Evolutionary conservation across 1,140 invertebrate species (phyloP), one percentile per base, ranked within the genome.

Genomic region (Drosophila truncata): DNA sequence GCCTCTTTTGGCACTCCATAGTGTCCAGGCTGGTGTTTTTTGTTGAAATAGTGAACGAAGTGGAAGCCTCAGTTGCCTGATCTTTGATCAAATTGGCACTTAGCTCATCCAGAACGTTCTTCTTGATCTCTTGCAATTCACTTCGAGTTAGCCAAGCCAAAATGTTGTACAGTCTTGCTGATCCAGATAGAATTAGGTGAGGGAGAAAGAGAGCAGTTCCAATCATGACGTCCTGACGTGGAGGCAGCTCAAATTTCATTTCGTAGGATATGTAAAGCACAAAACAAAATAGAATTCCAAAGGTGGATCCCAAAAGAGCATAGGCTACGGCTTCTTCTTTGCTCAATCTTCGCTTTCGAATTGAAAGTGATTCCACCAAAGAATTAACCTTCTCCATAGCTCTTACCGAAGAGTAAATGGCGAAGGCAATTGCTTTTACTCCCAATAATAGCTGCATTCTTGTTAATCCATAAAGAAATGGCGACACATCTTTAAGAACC

Each of bases 181-280:
- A 59, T 6, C 91, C 84, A 2, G 79, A 82, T 0, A 92, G 31
- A 31, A 78, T 63, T 20, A 90, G 47, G 31, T 92, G 91, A 1
- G 91, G 91, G 11, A 92, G 33, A 29, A 92, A 90, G 4, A 92
- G 65, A 1, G 79, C 91, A 10, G 55, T 18, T 6, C 77, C 82
- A 6, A 92, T 58, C 74, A 92, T 80, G n/a, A 73, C 63, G 37
- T 90, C 74, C 47, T 90, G 71, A 2, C 85, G 46, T 0, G 87
- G 87, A 7, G 91, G 91, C 63, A 91, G 33, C 57, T 77, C 74
- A 52, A 92, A 92, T 9, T 92, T 54, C 81, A 92, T 80, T 73
- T 92, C 91, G 52, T 79, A 90, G 29, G 77, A 82, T 58, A 92
- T 90, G 44, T 92, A 92, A 5, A 84, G 61, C 1, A 63, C 76